Base-by-base conservation (phyloP, 2,113 vertebrate species). In the Pantherophis guttatus region DNA sequence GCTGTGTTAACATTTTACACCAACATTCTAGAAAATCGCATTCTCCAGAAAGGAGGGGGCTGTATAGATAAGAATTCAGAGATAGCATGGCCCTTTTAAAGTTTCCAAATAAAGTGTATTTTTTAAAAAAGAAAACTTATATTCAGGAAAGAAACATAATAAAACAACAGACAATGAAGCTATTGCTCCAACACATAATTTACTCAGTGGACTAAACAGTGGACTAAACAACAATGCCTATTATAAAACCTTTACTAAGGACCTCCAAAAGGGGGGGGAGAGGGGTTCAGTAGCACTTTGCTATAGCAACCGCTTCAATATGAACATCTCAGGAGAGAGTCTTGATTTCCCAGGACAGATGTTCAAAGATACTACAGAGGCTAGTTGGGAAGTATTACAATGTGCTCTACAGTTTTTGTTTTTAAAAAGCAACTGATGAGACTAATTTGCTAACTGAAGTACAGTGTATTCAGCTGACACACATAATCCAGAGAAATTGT, bases 271-370 rank as follows among this genome's bases (percentile, higher is more conserved):
- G 24, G 85, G 7, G 21, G 33, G 33, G 33, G 21, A 2, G 8
- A 21, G 3, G 17, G n/a, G 65, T n/a, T 85, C 24, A n/a, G 62
- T 58, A 26, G 62, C 44, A 87, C 21, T 92, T 92, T 87, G 57
- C 92, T 53, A 92, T 92, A 89, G 62, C 92, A 92, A 92, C 92
- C 23, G 53, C 92, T 44, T 92, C 62, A 57, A 81, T 89, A 75
- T 1, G 26, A 57, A 21, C 52, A 92, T 92, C 91, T 65, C 57
- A 65, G 48, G 48, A 70, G 86, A 75, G 65, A 58, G 39, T 89
- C 24, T 26, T 92, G 62, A 89, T 62, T 88, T 75, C 52, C 44
- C 15, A 54, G 29, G 86, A 62, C 92, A 92, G 87, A 89, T 92
- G 92, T 92, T 92, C 92, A 89, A 92, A 89, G 29, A 26, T 19